A percentile compares a stretch with the other conserved stretches of the same genome.
These are phyloP conservation scores for Neotragus pygmaeus DNA, from an alignment of 2,113 vertebrate species.

Conservation along the genomic window DNA sequence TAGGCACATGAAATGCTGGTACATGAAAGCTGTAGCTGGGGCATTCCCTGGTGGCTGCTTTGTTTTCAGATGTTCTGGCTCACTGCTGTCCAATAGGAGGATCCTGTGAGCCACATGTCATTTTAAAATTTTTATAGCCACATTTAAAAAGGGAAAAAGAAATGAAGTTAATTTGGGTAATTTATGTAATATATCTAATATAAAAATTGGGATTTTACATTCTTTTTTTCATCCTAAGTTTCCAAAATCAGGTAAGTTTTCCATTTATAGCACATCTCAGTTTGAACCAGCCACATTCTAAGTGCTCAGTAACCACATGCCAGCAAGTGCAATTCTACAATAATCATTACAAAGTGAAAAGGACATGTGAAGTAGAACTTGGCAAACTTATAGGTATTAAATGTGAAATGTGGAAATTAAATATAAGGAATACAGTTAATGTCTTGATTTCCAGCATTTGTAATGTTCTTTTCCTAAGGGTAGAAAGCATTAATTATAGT, in stretches of 20 bases:
- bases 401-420: not conserved
- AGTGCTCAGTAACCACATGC: not conserved
- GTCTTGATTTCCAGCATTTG: not conserved
- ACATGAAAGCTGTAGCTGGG: not conserved
- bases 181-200: not conserved
- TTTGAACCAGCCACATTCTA: conserved; percentile 7
- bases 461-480: not conserved
- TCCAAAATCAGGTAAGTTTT: not conserved
- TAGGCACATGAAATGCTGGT: not conserved
- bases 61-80: not conserved
- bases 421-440: not conserved
- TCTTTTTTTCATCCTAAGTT: not conserved
- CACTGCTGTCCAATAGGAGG: not conserved
- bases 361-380: not conserved
- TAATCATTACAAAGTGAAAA: not conserved
- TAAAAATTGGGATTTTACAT: not conserved
- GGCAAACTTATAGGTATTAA: not conserved
- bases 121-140: not conserved
- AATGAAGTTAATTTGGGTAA: not conserved
- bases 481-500: conserved; percentile 9
- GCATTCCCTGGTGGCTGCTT: not conserved
- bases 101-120: not conserved
- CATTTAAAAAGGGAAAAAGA: not conserved
- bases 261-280: not conserved
- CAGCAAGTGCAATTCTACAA: not conserved